A percentile compares a stretch with the other conserved stretches of the same genome.
phyloP scores from a whole-genome alignment of 2,113 vertebrate species.

The Vidua chalybeata region DNA sequence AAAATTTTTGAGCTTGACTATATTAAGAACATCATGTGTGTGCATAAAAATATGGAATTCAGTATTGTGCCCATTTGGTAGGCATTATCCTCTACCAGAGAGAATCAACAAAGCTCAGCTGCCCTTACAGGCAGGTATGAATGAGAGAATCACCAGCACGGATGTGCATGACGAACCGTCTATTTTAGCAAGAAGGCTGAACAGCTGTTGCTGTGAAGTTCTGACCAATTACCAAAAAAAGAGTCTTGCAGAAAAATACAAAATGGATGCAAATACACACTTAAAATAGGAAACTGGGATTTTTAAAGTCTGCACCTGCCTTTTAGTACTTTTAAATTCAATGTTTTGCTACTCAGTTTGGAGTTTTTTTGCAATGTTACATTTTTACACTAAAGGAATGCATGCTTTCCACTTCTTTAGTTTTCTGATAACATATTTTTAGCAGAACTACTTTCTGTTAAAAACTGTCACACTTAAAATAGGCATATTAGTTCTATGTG shows the following conservation, averaged over 20 bases:
- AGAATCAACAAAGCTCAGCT: neutral
- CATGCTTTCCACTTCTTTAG: neutral
- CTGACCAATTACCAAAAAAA: neutral
- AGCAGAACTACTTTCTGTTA: neutral
- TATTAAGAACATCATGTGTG: neutral
- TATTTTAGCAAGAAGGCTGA: neutral
- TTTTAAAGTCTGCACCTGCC: neutral
- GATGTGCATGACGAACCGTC: neutral
- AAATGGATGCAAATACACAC: neutral
- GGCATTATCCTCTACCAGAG: neutral
- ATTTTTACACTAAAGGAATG: neutral
- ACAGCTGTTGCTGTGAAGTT: neutral
- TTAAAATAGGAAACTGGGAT: neutral
- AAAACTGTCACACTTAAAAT: neutral
- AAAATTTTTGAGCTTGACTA: neutral
- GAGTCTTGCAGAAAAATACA: neutral
- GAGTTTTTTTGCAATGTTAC: neutral
- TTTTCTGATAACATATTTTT: neutral
- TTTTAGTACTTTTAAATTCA: neutral
- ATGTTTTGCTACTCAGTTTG: neutral
- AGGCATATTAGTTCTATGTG: neutral
- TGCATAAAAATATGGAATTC: neutral
- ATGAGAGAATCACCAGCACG: neutral
- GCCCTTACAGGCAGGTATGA: neutral
- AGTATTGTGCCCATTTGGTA: neutral